phyloP scores from a whole-genome alignment of 2,888 invertebrate species.

The Ferrisia virgata region DNA sequence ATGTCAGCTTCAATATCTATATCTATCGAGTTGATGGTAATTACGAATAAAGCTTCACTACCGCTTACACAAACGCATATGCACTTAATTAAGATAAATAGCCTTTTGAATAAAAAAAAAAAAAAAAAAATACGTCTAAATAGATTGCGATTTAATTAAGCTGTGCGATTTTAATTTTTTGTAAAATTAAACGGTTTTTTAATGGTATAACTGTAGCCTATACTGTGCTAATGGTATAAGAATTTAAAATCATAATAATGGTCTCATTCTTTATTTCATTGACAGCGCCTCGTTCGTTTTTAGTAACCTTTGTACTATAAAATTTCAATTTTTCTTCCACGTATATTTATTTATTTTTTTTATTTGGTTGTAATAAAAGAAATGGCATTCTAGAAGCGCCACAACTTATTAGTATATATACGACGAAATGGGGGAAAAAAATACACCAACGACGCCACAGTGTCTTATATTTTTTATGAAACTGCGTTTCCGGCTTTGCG shows the following conservation, averaged over 20 bases:
- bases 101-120: too few relatives aligned
- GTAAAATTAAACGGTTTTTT: neutral
- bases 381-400: neutral
- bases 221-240: too few relatives aligned
- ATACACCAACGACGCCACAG: neutral
- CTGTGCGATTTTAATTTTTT: neutral
- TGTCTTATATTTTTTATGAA: slow-evolving; percentile 11
- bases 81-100: neutral
- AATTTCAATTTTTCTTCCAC: neutral
- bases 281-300: neutral
- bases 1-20: neutral
- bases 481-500: neutral
- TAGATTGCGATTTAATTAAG: neutral
- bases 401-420: neutral
- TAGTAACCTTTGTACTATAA: neutral
- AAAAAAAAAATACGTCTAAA: neutral
- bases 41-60: neutral
- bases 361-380: neutral
- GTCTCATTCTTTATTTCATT: neutral
- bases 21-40: neutral
- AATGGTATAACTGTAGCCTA: too few relatives aligned
- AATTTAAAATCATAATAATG: neutral
- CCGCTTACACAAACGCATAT: too few relatives aligned
- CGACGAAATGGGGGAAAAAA: neutral
- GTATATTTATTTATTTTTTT: neutral